These are phyloP conservation scores for Theodoxus fluviatilis DNA, from an alignment of 2,888 invertebrate species.

Conservation along the genomic window DNA sequence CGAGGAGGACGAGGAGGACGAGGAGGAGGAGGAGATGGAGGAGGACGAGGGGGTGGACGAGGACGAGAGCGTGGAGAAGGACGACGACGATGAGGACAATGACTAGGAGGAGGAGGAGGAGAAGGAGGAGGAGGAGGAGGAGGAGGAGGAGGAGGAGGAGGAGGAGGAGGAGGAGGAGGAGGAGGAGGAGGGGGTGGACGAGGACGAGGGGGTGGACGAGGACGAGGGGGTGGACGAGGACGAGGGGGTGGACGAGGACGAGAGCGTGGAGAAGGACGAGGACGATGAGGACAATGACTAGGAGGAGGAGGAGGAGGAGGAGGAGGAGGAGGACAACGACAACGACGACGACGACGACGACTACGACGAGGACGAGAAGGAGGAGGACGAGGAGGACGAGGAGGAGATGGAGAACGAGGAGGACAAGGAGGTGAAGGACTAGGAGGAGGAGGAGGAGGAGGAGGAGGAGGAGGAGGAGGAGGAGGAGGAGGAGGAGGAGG, in stretches of 20 bases:
- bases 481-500: not conserved
- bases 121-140: not conserved
- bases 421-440: not conserved
- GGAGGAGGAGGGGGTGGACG: not conserved
- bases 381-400: not conserved
- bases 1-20: not conserved
- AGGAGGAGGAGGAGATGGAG: not conserved
- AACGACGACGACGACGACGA: not conserved
- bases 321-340: slow-evolving; percentile 9
- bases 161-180: not conserved
- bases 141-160: slow-evolving; percentile 12
- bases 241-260: slow-evolving; percentile 4
- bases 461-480: not conserved
- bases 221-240: slow-evolving; percentile 34
- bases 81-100: not conserved
- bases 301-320: slow-evolving; percentile 9
- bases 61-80: not conserved
- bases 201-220: slow-evolving; percentile 3
- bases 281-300: slow-evolving; percentile 2
- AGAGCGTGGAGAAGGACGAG: not conserved
- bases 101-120: not conserved
- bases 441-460: not conserved
- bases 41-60: not conserved
- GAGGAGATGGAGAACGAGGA: not conserved
- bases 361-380: not conserved